Evolutionary conservation across 1,140 invertebrate genomes (phyloP).

Genomic region (Drosophila albomicans): DNA sequence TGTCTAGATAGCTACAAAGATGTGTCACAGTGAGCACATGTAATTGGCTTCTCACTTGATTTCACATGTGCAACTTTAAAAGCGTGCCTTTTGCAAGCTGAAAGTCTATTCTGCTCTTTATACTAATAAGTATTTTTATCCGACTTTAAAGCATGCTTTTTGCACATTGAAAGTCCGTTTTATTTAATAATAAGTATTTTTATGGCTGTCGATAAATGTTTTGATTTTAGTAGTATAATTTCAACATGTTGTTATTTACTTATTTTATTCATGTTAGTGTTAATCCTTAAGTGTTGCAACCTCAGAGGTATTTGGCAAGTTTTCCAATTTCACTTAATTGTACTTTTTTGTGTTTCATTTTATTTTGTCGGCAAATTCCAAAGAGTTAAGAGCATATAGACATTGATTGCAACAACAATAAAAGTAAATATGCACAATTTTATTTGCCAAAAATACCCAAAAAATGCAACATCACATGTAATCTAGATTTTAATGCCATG

Average conservation of each 20-base stretch:
- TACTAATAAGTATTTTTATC: neutral
- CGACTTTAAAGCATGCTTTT: neutral
- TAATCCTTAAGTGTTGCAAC: too few species aligned
- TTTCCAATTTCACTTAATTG: neutral
- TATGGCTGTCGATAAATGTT: too few species aligned
- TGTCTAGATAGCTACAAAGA: slow-evolving; percentile 51
- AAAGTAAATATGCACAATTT: neutral
- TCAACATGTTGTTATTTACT: too few species aligned
- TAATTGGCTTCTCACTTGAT: slow-evolving; percentile 81
- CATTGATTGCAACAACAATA: neutral
- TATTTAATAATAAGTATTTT: too few species aligned
- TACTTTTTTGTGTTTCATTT: neutral
- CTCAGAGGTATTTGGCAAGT: neutral
- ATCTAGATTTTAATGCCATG: neutral
- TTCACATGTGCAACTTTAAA: slow-evolving; percentile 77
- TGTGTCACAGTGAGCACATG: slow-evolving; percentile 48
- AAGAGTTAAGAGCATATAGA: neutral
- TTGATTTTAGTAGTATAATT: too few species aligned
- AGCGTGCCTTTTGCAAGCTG: slow-evolving; percentile 62
- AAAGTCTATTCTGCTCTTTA: too few species aligned
- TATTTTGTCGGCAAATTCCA: too few species aligned
- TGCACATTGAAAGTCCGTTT: too few species aligned
- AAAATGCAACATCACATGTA: slow-evolving; percentile 4
- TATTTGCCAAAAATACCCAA: neutral
- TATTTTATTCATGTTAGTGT: too few species aligned